Evolutionary conservation across 2,888 invertebrate species (phyloP).

Genomic region (Cyrtodaria siliqua): DNA sequence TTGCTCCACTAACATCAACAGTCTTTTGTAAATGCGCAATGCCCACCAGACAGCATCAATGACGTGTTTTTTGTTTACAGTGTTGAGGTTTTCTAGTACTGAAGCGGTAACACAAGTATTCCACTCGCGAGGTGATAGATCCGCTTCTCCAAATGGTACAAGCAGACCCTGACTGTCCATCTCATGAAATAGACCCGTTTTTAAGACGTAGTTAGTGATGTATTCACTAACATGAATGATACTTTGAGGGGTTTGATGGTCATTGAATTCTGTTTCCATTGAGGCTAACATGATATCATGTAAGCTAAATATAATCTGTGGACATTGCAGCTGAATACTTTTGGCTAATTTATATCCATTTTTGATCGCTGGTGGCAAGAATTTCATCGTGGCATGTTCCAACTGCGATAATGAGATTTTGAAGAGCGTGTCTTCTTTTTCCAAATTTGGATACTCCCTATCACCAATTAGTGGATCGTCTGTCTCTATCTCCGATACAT

Average conservation of each 20-base stretch:
- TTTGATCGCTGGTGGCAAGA: constrained; percentile 13
- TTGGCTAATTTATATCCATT: constrained; percentile 41
- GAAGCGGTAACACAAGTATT: too few species aligned
- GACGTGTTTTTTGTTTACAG: too few species aligned
- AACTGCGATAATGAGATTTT: constrained; percentile 37
- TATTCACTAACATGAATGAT: constrained; percentile 13
- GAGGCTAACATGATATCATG: background rate
- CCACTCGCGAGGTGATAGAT: too few species aligned
- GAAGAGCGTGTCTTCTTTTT: constrained; percentile 10
- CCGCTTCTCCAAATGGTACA: background rate
- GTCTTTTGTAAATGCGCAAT: too few species aligned
- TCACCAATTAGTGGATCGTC: background rate
- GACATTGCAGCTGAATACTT: constrained; percentile 31
- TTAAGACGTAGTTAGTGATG: constrained; percentile 28
- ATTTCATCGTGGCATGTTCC: constrained; percentile 38
- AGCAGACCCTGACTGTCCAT: constrained; percentile 2
- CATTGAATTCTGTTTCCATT: background rate
- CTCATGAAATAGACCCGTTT: constrained; percentile 35
- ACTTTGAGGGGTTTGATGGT: background rate
- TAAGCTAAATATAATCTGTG: constrained; percentile 9
- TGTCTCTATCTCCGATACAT: background rate
- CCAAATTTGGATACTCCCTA: too few species aligned
- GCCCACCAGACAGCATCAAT: too few species aligned
- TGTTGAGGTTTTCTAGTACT: too few species aligned
- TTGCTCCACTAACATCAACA: too few species aligned